Evolutionary conservation across 2,888 invertebrate genomes (phyloP), one percentile per base, ranked within the genome.

Genomic region (Catotricha subobsoleta): DNA sequence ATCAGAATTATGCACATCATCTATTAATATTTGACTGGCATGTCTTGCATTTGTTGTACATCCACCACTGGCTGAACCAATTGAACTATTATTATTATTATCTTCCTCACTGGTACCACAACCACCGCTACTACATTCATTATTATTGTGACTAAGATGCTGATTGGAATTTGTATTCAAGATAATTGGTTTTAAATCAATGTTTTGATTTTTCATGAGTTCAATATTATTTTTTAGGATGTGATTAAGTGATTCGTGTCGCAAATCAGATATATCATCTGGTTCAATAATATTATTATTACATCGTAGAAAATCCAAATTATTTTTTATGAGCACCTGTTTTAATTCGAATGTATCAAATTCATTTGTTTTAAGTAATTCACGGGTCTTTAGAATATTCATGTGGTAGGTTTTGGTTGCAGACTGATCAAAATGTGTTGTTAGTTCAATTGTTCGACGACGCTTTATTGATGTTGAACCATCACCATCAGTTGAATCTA

Each of bases 191-290:
- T 33, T 33, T 16, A 15, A n/a, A n/a, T 30, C 30, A 13, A 30
- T 33, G 10, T 8, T 16, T 33, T 33, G 33, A n/a, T 7, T 33
- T 16, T 33, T n/a, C 9, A 33, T 18, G 3, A 33, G 13, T 33
- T 33, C 33, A 9, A 33, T 33, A 33, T 33, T 33, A 15, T 15
- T 33, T 33, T 33, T 33, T 16, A 33, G 16, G 4, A 33, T 33
- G 5, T 33, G 33, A 15, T 33, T 33, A 10, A 33, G 16, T 16
- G 33, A 33, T 16, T 33, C 33, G 10, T 33, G 33, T n/a, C 33
- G 33, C 33, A 33, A 33, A 33, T 33, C 33, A 13, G 16, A 33
- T 16, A 33, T 33, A 16, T 7, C 33, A 7, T 33, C 33, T 4
- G 33, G 10, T 10, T 16, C 16, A 9, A 13, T 16, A 33, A 5